Percentiles rank a stretch among this genome's conserved stretches.
Conservation (phyloP, 37 sponge, comb jelly and placozoan species). For the Agelas oroides region DNA sequence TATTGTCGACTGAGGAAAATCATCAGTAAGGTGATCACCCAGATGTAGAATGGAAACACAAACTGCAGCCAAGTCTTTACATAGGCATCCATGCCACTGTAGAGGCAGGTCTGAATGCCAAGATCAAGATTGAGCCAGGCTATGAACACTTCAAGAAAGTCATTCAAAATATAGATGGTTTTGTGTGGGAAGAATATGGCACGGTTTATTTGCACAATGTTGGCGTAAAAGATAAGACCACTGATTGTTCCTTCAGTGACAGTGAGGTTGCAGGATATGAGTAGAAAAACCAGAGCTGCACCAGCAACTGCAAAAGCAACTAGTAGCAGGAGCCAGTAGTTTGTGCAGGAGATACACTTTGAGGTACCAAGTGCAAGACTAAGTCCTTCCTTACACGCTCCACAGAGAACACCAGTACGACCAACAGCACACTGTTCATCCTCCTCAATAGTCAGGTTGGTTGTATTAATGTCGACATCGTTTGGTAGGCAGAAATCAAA, state of each 20-base stretch:
- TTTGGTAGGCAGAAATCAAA: constrained; percentile 3
- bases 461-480: neutral
- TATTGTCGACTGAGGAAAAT: neutral
- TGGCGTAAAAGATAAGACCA: constrained; percentile 14
- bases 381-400: neutral
- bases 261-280: neutral
- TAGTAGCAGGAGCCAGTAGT: constrained; percentile 9
- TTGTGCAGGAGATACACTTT: neutral
- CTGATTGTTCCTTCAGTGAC: neutral
- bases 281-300: neutral
- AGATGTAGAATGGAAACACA: constrained; percentile 19
- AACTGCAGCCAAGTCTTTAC: constrained; percentile 42
- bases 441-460: neutral
- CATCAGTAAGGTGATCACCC: neutral
- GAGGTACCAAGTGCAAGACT: constrained; percentile 6
- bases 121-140: constrained; percentile 45
- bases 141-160: neutral
- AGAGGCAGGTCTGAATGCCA: constrained; percentile 36
- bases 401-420: constrained; percentile 9
- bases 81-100: constrained; percentile 17
- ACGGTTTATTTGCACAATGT: neutral
- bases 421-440: constrained; percentile 13
- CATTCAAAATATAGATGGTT: neutral
- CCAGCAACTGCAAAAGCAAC: neutral
- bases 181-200: neutral